Evolutionary conservation across 2,113 vertebrate species (phyloP).

Genomic region (Mobula birostris): DNA sequence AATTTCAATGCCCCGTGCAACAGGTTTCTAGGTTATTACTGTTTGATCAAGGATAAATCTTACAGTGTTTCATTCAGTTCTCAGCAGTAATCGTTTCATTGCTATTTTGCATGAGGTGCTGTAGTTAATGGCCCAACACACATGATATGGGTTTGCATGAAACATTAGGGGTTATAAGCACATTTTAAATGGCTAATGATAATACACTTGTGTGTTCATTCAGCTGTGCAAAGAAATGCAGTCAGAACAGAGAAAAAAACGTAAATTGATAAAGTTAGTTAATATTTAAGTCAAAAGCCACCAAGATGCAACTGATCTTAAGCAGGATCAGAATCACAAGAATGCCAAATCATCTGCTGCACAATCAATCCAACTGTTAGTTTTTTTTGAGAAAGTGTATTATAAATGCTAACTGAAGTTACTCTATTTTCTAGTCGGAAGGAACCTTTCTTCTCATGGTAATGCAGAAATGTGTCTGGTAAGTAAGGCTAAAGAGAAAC

Average conservation of each 20-base stretch:
- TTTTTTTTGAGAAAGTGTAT: not conserved
- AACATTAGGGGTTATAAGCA: not conserved
- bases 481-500: not conserved
- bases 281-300: not conserved
- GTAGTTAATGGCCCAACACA: not conserved
- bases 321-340: not conserved
- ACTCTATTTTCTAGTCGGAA: not conserved
- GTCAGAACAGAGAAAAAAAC: not conserved
- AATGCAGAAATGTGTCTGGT: not conserved
- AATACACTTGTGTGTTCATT: not conserved
- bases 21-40: not conserved
- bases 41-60: not conserved
- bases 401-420: not conserved
- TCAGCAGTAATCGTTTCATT: not conserved
- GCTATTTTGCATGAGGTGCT: not conserved
- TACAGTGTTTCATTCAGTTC: not conserved
- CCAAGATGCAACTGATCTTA: not conserved
- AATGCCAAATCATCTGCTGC: not conserved
- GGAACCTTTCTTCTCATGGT: not conserved
- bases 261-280: not conserved
- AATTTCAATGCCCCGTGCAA: not conserved
- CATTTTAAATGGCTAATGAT: not conserved
- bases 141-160: not conserved
- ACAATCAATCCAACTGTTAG: not conserved
- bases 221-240: not conserved